Base-by-base conservation (phyloP, 2,797 vertebrate species). In the Hydrocynus forskahlii region DNA sequence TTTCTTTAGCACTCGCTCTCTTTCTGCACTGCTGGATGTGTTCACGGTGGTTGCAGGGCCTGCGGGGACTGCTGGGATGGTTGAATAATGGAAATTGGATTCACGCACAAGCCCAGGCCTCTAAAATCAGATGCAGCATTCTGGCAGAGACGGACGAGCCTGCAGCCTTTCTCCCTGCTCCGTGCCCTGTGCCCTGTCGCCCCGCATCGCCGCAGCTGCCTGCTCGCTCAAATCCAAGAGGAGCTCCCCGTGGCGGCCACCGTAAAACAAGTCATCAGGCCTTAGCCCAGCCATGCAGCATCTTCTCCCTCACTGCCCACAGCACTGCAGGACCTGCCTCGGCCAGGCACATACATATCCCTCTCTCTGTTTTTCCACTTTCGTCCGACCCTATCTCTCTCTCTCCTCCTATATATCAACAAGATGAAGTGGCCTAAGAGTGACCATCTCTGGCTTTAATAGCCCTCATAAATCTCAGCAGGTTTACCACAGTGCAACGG, bases 341-440 rank as follows among this genome's bases (percentile, higher is more conserved):
- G 10, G 2, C 48, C 74, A 50, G 14, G 67, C 72, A 67, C 71
- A 72, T 59, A 75, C 72, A 72, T 43, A 68, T 62, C 40, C 21
- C 76, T 67, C 63, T 67, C 57, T 50, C 35, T 59, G 78, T 83
- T 88, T 84, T 84, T 77, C 66, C 74, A 69, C 79, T 76, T 86
- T 80, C 76, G 84, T 89, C 64, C 64, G 79, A 84, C 88, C 85
- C 84, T 85, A 71, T 87, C 85, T 85, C 17, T 74, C 17, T 74
- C 17, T 83, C 72, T 83, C 81, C 86, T 80, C 12, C 87, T 50
- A 91, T 89, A 89, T 87, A 87, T 93, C 92, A 91, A 82, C 7
- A 90, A 93, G 93, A 95, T 93, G 89, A 92, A 94, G 92, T 91
- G 90, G 87, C 89, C 89, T 84, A 85, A 76, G 88, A 91, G 89